Conservation (phyloP, 2,888 invertebrate species). For the Polietes domitor region DNA sequence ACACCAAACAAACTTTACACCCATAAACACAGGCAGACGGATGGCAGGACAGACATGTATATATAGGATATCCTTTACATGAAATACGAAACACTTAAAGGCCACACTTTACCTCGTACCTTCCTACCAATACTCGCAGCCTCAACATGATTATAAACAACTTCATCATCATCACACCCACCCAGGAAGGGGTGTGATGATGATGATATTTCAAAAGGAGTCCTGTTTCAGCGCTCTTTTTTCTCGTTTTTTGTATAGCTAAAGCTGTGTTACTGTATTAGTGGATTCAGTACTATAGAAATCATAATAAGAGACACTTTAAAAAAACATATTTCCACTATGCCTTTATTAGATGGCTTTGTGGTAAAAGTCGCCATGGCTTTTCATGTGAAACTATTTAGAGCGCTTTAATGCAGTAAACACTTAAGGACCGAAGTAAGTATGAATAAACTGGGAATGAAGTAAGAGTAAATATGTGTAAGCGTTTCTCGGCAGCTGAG, state of each 20-base stretch:
- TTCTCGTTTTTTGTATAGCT: neutral
- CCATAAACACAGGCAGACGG: neutral
- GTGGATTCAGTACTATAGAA: neutral
- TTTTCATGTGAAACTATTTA: neutral
- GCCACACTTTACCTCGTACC: neutral
- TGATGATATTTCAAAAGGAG: too few species aligned
- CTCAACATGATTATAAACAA: neutral
- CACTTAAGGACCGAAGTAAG: too few species aligned
- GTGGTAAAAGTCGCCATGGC: neutral
- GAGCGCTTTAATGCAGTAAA: neutral
- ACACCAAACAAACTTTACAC: neutral
- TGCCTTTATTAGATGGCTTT: neutral
- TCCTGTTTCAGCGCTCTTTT: neutral
- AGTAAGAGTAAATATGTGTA: too few species aligned
- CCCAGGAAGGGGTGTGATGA: too few species aligned
- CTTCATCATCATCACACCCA: neutral
- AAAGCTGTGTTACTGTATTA: too few species aligned
- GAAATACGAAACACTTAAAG: neutral
- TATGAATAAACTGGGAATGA: too few species aligned
- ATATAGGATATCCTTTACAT: neutral
- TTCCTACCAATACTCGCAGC: neutral
- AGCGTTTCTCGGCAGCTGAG: too few species aligned
- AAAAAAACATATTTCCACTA: neutral
- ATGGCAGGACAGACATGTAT: neutral
- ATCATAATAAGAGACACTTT: neutral